Percentiles rank a stretch among this genome's conserved stretches.
These are phyloP conservation scores for Mermis nigrescens DNA, from an alignment of 2,888 invertebrate species.

Conservation along the genomic window DNA sequence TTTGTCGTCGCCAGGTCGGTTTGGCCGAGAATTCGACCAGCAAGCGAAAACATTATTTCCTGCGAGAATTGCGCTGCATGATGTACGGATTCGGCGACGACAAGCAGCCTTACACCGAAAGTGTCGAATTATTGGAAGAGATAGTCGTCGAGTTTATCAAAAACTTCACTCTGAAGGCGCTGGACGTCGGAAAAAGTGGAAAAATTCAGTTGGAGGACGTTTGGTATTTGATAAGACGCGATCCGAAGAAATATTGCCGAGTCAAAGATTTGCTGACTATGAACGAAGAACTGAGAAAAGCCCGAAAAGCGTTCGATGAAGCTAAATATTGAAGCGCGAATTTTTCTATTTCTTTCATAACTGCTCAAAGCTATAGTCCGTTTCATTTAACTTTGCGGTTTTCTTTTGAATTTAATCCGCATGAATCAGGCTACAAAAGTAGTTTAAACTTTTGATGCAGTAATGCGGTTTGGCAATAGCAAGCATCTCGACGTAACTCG, in stretches of 20 bases:
- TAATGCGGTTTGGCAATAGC: too few relatives aligned
- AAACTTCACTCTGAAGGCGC: constrained; percentile 41
- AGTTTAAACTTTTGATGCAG: too few relatives aligned
- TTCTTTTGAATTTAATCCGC: too few relatives aligned
- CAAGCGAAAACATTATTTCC: constrained; percentile 13
- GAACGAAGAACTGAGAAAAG: constrained; percentile 97
- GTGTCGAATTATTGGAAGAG: constrained; percentile 88
- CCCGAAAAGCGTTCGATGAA: constrained; percentile 96
- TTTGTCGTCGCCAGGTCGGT: too few relatives aligned
- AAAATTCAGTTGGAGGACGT: constrained; percentile 94
- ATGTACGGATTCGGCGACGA: constrained; percentile 99
- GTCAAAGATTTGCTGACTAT: constrained; percentile 88
- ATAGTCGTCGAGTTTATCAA: constrained; percentile 80
- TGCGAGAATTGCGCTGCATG: constrained; percentile 57
- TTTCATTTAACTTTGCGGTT: too few relatives aligned
- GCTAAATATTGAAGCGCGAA: constrained; percentile 46
- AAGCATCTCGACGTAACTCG: too few relatives aligned
- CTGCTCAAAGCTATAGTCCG: too few relatives aligned
- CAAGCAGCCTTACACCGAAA: constrained; percentile 92
- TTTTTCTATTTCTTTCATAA: too few relatives aligned
- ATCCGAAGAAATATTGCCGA: constrained; percentile 67
- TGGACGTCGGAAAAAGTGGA: constrained; percentile 71
- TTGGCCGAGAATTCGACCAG: background rate
- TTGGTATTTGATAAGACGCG: constrained; percentile 80
- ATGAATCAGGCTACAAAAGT: too few relatives aligned